Evolutionary conservation across 1,140 invertebrate genomes (phyloP).

Genomic region (Sinonovacula constricta): DNA sequence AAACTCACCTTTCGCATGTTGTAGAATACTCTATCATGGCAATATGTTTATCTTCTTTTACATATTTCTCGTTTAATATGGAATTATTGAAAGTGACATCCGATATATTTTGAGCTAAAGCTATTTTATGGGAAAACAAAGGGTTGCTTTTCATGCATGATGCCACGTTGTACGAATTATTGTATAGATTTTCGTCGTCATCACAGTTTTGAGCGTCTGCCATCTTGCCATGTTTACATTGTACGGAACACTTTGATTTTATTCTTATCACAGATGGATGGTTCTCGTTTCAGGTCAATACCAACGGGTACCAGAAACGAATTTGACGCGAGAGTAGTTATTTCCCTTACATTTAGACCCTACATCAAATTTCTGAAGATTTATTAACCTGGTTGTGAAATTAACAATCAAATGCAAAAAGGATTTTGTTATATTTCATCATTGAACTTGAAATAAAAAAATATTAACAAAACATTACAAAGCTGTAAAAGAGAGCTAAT

Average conservation of each 20-base stretch:
- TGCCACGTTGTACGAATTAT: slow-evolving; percentile 3
- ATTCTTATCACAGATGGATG: background rate
- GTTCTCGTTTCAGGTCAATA: background rate
- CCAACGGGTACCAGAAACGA: too few species aligned
- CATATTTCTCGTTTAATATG: background rate
- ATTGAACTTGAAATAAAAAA: too few species aligned
- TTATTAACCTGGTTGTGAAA: too few species aligned
- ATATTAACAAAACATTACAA: too few species aligned
- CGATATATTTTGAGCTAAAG: background rate
- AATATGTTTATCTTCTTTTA: background rate
- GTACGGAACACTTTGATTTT: slow-evolving; percentile 27
- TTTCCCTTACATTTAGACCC: too few species aligned
- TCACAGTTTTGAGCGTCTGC: slow-evolving; percentile 16
- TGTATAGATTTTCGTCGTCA: background rate
- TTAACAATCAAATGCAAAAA: too few species aligned
- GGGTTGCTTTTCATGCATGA: slow-evolving; percentile 26
- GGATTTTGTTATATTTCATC: too few species aligned
- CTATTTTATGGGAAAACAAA: background rate
- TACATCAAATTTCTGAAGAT: too few species aligned
- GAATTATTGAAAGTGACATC: slow-evolving; percentile 1
- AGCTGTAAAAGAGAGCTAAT: too few species aligned
- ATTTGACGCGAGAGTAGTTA: too few species aligned
- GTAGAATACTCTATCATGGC: background rate
- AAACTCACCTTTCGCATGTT: background rate
- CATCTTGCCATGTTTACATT: slow-evolving; percentile 56